Percentiles rank a stretch among this genome's conserved stretches.
Evolutionary conservation across 2,113 vertebrate genomes (phyloP).

Genomic region (Psilopogon haemacephalus): DNA sequence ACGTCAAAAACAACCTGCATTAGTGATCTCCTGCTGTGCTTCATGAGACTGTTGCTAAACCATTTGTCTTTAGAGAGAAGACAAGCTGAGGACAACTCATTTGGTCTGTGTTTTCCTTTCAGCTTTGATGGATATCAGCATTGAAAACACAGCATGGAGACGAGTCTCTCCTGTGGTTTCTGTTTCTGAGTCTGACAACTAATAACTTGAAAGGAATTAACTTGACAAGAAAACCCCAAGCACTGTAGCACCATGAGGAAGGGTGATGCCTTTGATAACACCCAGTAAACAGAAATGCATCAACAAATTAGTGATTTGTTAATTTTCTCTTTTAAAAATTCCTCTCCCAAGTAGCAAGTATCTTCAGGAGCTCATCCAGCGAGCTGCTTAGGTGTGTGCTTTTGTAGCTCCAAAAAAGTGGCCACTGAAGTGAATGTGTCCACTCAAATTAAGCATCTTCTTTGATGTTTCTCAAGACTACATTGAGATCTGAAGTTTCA

Average conservation of each 20-base stretch:
- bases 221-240: not conserved
- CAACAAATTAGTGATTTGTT: not conserved
- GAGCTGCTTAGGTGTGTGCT: not conserved
- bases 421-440: not conserved
- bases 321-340: not conserved
- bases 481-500: not conserved
- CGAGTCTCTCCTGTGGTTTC: not conserved
- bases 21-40: not conserved
- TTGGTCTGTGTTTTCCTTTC: not conserved
- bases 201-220: not conserved
- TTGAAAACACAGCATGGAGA: not conserved
- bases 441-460: not conserved
- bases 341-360: not conserved
- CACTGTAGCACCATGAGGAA: slow-evolving; percentile 19
- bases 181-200: not conserved
- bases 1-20: not conserved
- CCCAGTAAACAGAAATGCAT: slow-evolving; percentile 18
- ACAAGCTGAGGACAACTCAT: not conserved
- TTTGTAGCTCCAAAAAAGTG: not conserved
- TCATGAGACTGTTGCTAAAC: not conserved
- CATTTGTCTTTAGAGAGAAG: not conserved
- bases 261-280: not conserved
- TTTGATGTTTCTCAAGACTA: not conserved
- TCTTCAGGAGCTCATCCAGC: not conserved
- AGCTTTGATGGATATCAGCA: too few relatives aligned